Base-by-base conservation (phyloP, 2,113 vertebrate genomes). In the Tursiops truncatus region DNA sequence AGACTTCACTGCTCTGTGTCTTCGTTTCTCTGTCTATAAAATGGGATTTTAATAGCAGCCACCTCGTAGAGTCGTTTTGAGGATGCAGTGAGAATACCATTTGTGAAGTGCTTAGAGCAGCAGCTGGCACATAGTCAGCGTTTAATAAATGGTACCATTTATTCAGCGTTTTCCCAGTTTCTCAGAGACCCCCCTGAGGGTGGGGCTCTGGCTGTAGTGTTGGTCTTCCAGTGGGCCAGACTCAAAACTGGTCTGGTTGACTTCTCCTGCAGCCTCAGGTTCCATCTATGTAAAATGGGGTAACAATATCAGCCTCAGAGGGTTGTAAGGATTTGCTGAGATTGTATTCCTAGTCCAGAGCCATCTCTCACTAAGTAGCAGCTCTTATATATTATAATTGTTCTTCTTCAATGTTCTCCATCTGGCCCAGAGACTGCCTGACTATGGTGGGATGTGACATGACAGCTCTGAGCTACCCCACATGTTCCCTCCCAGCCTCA, bases 371-470 rank as follows among this genome's bases (percentile, higher is more conserved):
- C 44, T 82, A 93, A 97, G 86, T 89, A 91, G 83, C 96, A 97
- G 91, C 50, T 91, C 67, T 74, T 79, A 14, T 96, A 83, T 94
- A 90, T 97, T 95, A 41, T 88, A 92, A 92, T 95, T 96, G 94
- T 95, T 95, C 6, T 93, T 95, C 93, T 96, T 89, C 80, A n/a
- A 0, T 96, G 77, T 95, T 97, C 97, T 97, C 98, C 98, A 97
- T 98, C 97, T 98, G 98, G 97, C 91, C 92, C 92, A 91, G 94
- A 97, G 77, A 89, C 86, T 97, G 97, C 76, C 80, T 97, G 1
- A 80, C 95, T 95, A 97, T 98, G 95, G 92, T 98, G 96, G 92
- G 97, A 87, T 97, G 97, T 96, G 94, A 90, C 92, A 76, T 96
- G 95, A 97, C 97, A 97, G 95, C 82, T 96, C 92, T 82, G 73